phyloP scores from a whole-genome alignment of 2,888 invertebrate species.

The Exocentrus adspersus region DNA sequence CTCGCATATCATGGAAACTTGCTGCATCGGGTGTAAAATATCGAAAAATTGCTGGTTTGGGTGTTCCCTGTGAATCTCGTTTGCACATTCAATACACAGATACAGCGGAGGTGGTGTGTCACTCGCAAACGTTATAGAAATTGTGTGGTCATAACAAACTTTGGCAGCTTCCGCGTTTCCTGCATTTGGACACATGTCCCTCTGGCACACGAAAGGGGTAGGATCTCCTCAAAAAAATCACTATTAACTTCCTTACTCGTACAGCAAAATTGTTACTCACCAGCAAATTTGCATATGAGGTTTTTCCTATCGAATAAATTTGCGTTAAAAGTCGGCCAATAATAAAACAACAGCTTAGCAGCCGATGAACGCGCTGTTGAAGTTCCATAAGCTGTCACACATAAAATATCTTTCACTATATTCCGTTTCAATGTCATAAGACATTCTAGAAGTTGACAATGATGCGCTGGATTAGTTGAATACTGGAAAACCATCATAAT shows the following conservation, averaged over 20 bases:
- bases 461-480: constrained; percentile 92
- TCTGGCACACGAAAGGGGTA: constrained; percentile 86
- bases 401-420: constrained; percentile 91
- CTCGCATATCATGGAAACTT: constrained; percentile 94
- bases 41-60: constrained; percentile 87
- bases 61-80: constrained; percentile 89
- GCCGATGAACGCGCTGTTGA: constrained; percentile 93
- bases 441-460: constrained; percentile 95
- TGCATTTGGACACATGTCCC: constrained; percentile 90
- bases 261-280: constrained; percentile 68
- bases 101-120: constrained; percentile 95
- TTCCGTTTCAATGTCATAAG: constrained; percentile 93
- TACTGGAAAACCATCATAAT: constrained; percentile 98
- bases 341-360: constrained; percentile 96
- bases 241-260: constrained; percentile 7
- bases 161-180: constrained; percentile 89
- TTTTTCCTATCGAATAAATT: constrained; percentile 91
- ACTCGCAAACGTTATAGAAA: constrained; percentile 85
- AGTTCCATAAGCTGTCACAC: constrained; percentile 97
- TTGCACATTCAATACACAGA: constrained; percentile 95
- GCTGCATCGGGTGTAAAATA: constrained; percentile 91
- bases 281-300: constrained; percentile 86
- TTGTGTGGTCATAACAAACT: constrained; percentile 93
- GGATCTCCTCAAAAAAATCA: constrained; percentile 65
- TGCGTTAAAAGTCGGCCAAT: constrained; percentile 98